Evolutionary conservation across 1,140 invertebrate genomes (phyloP).

Genomic region (Drosophila oshimai): DNA sequence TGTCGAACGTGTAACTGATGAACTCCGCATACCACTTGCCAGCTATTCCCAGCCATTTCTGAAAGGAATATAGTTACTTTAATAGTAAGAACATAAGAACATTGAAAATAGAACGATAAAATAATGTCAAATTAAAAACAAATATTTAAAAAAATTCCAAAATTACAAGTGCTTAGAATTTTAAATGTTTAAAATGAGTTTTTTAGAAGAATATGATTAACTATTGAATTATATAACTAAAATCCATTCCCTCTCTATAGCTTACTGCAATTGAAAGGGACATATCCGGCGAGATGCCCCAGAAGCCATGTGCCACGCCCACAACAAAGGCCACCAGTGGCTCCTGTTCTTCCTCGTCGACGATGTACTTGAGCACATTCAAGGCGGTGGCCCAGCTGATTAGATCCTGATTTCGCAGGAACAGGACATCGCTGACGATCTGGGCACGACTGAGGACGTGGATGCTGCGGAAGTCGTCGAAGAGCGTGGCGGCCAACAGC

Average conservation of each 20-base stretch:
- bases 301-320: conserved; percentile 27
- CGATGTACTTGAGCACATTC: conserved; percentile 31
- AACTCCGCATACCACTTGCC: conserved; percentile 44
- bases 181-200: too few species aligned
- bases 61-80: neutral
- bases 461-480: conserved; percentile 84
- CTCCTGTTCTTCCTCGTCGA: conserved; percentile 37
- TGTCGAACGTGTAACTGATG: conserved; percentile 41
- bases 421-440: conserved; percentile 89
- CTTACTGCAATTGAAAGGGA: conserved; percentile 23
- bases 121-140: neutral
- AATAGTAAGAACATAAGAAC: neutral
- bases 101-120: too few species aligned
- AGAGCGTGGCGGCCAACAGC: conserved; percentile 84
- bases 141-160: neutral
- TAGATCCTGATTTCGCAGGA: conserved; percentile 80
- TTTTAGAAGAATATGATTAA: too few species aligned
- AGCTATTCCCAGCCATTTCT: conserved; percentile 38
- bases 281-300: conserved; percentile 24
- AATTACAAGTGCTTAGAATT: too few species aligned
- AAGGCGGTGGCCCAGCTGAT: conserved; percentile 9
- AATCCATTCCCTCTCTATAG: too few species aligned
- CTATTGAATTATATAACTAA: too few species aligned
- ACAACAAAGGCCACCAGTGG: conserved; percentile 32
- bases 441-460: conserved; percentile 89